Conservation (phyloP, 2,888 invertebrate species). For the Sarcophaga variegata region DNA sequence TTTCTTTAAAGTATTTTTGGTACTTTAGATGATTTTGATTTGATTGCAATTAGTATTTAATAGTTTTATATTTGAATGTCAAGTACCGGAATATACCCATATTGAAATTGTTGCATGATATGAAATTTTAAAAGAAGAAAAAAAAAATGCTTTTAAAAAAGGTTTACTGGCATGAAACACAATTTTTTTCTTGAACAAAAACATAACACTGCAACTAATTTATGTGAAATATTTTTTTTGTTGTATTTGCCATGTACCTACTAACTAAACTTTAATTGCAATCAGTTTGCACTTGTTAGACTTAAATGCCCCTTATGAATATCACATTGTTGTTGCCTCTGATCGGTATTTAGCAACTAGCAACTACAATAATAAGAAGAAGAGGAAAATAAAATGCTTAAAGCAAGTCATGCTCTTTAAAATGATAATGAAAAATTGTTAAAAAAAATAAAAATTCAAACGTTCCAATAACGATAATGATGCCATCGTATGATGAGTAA, state of each 20-base stretch:
- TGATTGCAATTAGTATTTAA: conserved; percentile 55
- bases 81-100: conserved; percentile 49
- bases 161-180: no score
- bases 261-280: neutral
- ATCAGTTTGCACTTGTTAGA: conserved; percentile 55
- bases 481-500: conserved; percentile 27
- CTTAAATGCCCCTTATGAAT: conserved; percentile 53
- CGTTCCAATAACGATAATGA: conserved; percentile 35
- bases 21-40: conserved; percentile 47
- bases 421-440: conserved; percentile 60
- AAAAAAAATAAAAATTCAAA: neutral
- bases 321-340: conserved; percentile 31
- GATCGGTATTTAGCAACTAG: neutral
- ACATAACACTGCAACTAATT: neutral
- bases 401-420: conserved; percentile 63
- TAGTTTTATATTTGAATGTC: conserved; percentile 60
- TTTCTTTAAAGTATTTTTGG: conserved; percentile 18
- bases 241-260: neutral
- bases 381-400: conserved; percentile 38
- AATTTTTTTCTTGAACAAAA: no score
- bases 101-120: neutral
- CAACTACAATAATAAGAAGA: conserved; percentile 20
- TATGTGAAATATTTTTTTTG: neutral
- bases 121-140: neutral
- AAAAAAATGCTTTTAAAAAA: no score